Percentiles rank a stretch among this genome's conserved stretches.
Evolutionary conservation across 2,888 invertebrate species (phyloP).

Genomic region (Athalia rosae): DNA sequence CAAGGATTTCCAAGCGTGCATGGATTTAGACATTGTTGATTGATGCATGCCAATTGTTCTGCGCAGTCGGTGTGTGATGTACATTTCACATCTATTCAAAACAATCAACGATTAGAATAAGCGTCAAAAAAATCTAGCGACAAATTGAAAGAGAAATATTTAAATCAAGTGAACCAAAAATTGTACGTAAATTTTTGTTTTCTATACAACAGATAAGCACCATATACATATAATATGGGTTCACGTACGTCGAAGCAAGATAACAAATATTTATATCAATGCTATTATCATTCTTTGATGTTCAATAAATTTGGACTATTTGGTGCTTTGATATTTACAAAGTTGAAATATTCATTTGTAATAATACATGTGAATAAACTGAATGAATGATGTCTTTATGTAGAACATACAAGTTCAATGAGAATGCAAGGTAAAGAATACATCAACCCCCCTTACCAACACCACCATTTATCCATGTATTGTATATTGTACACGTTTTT

Average conservation of each 20-base stretch:
- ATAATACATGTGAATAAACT: constrained; percentile 15
- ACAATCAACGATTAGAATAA: constrained; percentile 50
- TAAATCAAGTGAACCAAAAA: not conserved
- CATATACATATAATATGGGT: constrained; percentile 27
- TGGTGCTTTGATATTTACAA: constrained; percentile 39
- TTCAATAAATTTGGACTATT: constrained; percentile 4
- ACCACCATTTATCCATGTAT: constrained; percentile 11
- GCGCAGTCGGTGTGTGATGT: constrained; percentile 87
- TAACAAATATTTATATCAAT: constrained; percentile 33
- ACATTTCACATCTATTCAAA: constrained; percentile 84
- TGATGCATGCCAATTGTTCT: constrained; percentile 85
- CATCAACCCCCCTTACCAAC: constrained; percentile 13
- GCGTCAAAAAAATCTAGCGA: constrained; percentile 48
- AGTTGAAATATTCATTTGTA: constrained; percentile 6
- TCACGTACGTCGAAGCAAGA: not conserved
- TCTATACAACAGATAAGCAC: constrained; percentile 48
- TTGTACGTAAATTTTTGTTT: constrained; percentile 44
- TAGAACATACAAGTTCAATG: constrained; percentile 37
- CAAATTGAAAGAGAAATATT: constrained; percentile 35
- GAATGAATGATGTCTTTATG: constrained; percentile 30
- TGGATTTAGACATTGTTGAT: constrained; percentile 87
- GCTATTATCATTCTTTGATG: constrained; percentile 4
- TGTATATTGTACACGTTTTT: constrained; percentile 14
- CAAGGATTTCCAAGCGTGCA: constrained; percentile 87
- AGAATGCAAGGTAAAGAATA: constrained; percentile 27